These are phyloP conservation scores for Diplodus sargus DNA, from an alignment of 2,797 vertebrate genomes.

Conservation along the genomic window DNA sequence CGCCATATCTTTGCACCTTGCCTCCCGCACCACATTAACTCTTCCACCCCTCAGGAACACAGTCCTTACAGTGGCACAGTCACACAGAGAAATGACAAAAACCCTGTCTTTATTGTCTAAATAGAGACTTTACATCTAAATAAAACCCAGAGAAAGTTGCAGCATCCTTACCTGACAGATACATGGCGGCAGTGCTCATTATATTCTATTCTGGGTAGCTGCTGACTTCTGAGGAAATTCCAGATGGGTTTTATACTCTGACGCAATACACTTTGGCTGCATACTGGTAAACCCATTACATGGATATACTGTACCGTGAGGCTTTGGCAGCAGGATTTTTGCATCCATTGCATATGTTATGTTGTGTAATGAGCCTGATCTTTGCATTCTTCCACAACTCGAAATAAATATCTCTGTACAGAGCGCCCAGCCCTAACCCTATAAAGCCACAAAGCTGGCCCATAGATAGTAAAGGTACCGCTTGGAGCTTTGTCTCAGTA, in stretches of 20 bases:
- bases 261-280: slow-evolving; percentile 48
- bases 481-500: slow-evolving; percentile 46
- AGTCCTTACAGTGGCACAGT: slow-evolving; percentile 28
- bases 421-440: slow-evolving; percentile 4
- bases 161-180: slow-evolving; percentile 66
- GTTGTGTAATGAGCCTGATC: slow-evolving; percentile 50
- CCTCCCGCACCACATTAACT: slow-evolving; percentile 50
- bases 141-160: slow-evolving; percentile 64
- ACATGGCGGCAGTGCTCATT: slow-evolving; percentile 67
- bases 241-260: slow-evolving; percentile 59
- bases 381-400: slow-evolving; percentile 49
- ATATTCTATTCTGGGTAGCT: slow-evolving; percentile 70
- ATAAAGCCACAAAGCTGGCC: slow-evolving; percentile 31
- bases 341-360: slow-evolving; percentile 40
- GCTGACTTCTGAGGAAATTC: slow-evolving; percentile 75
- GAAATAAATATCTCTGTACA: slow-evolving; percentile 23
- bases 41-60: slow-evolving; percentile 33
- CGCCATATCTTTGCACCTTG: slow-evolving; percentile 37
- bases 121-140: slow-evolving; percentile 70
- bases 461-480: slow-evolving; percentile 22
- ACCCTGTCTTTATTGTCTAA: slow-evolving; percentile 56
- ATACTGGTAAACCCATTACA: slow-evolving; percentile 71
- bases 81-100: slow-evolving; percentile 52
- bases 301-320: slow-evolving; percentile 53
- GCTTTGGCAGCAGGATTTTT: slow-evolving; percentile 52